phyloP scores from a whole-genome alignment of 2,797 vertebrate species.

The Apodemus agrarius region DNA sequence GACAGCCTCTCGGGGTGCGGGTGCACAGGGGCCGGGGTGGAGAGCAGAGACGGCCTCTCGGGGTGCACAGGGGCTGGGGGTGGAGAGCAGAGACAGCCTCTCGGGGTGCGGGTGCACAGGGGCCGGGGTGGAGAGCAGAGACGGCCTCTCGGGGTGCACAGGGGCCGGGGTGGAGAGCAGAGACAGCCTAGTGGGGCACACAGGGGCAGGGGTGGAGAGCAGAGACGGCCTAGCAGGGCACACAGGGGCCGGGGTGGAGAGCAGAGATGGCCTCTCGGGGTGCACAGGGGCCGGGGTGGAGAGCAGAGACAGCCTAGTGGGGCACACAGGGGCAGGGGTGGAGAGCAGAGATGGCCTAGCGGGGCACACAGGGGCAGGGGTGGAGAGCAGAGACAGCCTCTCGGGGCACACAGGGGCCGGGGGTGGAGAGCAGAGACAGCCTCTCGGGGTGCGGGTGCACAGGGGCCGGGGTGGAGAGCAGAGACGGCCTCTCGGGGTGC shows the following conservation, averaged over 20 bases:
- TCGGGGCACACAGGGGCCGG: no score
- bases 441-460: accelerated
- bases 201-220: no score
- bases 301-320: background rate
- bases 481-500: background rate
- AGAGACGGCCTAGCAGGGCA: background rate
- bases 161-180: no score
- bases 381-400: background rate
- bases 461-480: no score
- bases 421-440: background rate
- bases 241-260: no score
- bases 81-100: background rate
- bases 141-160: background rate
- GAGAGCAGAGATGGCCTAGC: background rate
- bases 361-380: no score
- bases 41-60: background rate
- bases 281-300: no score
- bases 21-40: no score
- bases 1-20: background rate
- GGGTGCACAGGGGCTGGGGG: no score
- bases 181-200: background rate
- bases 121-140: no score
- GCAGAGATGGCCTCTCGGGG: background rate
- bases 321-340: no score
- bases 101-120: accelerated